Conservation (phyloP, 92 coral and sea anemone genomes). For the Porites lobata region DNA sequence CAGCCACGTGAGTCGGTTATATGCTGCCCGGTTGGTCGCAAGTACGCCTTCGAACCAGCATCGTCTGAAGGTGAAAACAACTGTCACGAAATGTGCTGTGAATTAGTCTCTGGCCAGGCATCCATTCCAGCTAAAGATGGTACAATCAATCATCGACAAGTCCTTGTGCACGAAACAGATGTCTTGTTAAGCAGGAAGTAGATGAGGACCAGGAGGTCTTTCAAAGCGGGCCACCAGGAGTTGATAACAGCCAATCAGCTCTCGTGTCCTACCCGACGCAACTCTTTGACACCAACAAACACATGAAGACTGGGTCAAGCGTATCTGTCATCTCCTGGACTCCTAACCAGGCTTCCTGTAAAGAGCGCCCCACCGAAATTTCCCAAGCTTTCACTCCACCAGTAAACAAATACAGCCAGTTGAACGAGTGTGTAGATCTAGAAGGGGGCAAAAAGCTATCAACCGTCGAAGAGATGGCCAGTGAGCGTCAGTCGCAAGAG, state of each 20-base stretch:
- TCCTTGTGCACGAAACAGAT: background rate
- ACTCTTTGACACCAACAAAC: background rate
- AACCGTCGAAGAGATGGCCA: background rate
- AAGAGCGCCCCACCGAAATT: background rate
- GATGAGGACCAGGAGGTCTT: background rate
- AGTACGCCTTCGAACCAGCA: background rate
- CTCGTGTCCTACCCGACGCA: background rate
- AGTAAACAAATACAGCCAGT: background rate
- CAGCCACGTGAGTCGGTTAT: slow-evolving; percentile 26
- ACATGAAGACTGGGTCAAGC: background rate
- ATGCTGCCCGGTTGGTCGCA: background rate
- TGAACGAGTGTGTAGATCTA: background rate
- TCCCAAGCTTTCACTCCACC: background rate
- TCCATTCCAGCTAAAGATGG: background rate
- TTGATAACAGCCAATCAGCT: slow-evolving; percentile 14
- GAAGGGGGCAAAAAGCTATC: background rate
- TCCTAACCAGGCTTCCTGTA: background rate
- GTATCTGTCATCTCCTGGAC: slow-evolving; percentile 1
- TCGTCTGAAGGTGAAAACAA: background rate
- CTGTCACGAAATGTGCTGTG: background rate
- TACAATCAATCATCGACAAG: background rate
- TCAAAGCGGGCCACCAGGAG: background rate
- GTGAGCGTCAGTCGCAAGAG: background rate
- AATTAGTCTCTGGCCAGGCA: background rate
- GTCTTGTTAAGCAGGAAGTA: background rate